Conservation (phyloP, 2,888 invertebrate species). For the Caenorhabditis afra region DNA sequence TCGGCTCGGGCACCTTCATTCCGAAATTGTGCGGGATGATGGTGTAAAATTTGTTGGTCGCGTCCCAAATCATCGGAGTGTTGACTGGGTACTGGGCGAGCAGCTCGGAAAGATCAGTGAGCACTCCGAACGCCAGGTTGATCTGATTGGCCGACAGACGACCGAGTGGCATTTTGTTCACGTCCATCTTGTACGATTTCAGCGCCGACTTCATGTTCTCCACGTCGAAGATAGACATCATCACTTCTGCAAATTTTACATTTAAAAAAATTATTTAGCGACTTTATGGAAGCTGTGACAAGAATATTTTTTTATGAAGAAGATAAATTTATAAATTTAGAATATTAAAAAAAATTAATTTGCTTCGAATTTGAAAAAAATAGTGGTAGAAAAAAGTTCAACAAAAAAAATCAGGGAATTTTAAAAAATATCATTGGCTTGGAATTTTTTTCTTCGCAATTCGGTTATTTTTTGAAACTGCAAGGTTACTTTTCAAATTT, state of each 20-base stretch:
- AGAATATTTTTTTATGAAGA: no score
- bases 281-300: no score
- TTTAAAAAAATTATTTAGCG: no score
- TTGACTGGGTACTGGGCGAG: conserved; percentile 4
- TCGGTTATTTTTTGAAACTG: no score
- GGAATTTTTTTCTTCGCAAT: no score
- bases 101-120: conserved; percentile 54
- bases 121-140: conserved; percentile 86
- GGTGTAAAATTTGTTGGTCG: conserved; percentile 87
- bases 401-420: no score
- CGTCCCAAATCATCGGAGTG: conserved; percentile 25
- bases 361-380: no score
- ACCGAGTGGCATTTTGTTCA: conserved; percentile 98
- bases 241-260: conserved; percentile 84
- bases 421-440: no score
- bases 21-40: conserved; percentile 96
- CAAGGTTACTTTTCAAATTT: no score
- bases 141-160: conserved; percentile 94
- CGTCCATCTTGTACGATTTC: conserved; percentile 95
- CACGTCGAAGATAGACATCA: conserved; percentile 92
- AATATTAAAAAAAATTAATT: no score
- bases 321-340: no score
- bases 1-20: conserved; percentile 87
- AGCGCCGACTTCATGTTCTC: conserved; percentile 92
- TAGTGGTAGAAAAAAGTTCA: no score